These are phyloP conservation scores for Amphiprion ocellaris DNA, from an alignment of 2,113 vertebrate species.

Conservation along the genomic window DNA sequence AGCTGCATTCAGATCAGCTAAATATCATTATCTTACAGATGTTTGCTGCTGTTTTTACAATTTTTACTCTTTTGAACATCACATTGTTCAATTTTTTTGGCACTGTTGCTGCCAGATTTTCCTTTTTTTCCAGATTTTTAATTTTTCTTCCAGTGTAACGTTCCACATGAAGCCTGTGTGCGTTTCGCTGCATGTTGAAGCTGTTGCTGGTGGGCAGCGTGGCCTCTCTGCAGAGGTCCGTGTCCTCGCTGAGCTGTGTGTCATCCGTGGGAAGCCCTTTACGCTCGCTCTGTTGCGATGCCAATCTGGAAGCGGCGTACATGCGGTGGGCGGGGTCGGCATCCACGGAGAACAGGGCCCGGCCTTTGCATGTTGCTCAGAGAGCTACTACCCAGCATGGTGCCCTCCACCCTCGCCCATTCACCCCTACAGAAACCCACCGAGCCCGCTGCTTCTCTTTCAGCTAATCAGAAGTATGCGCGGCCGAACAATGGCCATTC, in stretches of 20 bases:
- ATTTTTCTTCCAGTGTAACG: background rate
- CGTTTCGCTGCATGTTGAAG: constrained; percentile 31
- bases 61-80: no score
- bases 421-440: constrained; percentile 45
- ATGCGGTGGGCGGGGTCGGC: constrained; percentile 77
- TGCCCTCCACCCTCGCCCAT: constrained; percentile 59
- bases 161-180: background rate
- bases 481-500: constrained; percentile 82
- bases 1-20: no score
- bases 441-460: constrained; percentile 64
- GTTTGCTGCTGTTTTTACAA: no score
- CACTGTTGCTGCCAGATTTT: no score
- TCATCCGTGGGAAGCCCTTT: constrained; percentile 72
- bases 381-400: constrained; percentile 66
- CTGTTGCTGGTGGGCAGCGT: constrained; percentile 62
- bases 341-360: constrained; percentile 77
- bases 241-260: constrained; percentile 58
- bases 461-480: constrained; percentile 82
- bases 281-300: constrained; percentile 60
- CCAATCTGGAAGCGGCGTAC: constrained; percentile 58
- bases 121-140: no score
- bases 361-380: constrained; percentile 73
- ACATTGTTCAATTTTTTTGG: no score
- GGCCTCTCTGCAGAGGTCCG: constrained; percentile 52
- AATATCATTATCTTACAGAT: no score